Base-by-base conservation (phyloP, 1,140 invertebrate genomes). In the Antheraea pernyi region DNA sequence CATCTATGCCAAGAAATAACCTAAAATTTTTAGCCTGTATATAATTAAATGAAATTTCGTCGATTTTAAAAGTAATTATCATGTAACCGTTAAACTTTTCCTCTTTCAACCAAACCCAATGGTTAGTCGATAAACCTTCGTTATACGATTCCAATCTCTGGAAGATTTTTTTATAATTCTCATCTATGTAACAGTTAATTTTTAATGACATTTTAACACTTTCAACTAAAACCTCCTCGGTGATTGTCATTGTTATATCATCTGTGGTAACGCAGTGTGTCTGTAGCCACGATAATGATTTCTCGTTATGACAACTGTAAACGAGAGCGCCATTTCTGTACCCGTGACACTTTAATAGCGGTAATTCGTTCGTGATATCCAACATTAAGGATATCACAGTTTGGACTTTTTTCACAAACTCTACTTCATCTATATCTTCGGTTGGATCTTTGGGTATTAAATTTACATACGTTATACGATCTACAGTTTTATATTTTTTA, bases 291-390 rank as follows among this genome's bases (percentile, higher is more conserved):
- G 58, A 19, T 3, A 62, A 76, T 0, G 68, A 68, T 7, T 73
- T 61, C 58, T 78, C 71, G n/a, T 74, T 68, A 19, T 80, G 76
- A 62, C 81, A 86, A 69, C 69, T 73, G 19, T 84, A 84, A 0
- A 81, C 19, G 13, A 86, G 53, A 0, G 67, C 71, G 59, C 73
- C 76, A 60, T 79, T 65, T 72, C 79, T 70, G 8, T 78, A 22
- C 7, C 84, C 82, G 42, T 76, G 70, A 62, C 81, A 86, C 36
- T 82, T 75, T 0, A 84, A 60, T 19, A 72, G 60, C 7, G 84
- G 84, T 59, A 81, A 60, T 36, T 69, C 62, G 11, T 16, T 62
- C 0, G n/a, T 37, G 0, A 22, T 11, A 11, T 65, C 39, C 16
- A 22, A 53, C 18, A 60, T 16, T 16, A 59, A 60, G 8, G 59